A percentile compares a stretch with the other conserved stretches of the same genome.
phyloP scores from a whole-genome alignment of 2,797 vertebrate species.

The Poecilia picta region DNA sequence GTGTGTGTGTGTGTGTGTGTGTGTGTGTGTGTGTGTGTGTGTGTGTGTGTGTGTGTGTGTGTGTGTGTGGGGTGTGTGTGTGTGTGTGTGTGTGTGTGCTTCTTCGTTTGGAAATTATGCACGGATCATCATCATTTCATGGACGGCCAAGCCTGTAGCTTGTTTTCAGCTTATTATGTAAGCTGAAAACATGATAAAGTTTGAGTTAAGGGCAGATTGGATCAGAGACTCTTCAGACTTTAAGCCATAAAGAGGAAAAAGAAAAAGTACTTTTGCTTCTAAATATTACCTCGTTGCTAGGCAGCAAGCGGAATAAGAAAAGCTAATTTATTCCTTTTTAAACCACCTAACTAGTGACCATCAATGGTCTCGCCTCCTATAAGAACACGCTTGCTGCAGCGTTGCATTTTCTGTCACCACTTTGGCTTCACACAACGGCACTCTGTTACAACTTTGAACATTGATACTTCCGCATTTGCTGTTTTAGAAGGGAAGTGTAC shows the following conservation, averaged over 20 bases:
- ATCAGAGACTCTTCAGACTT: conserved; percentile 28
- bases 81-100: conserved; percentile 14
- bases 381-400: background rate
- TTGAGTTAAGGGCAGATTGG: background rate
- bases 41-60: conserved; percentile 12
- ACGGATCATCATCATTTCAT: background rate
- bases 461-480: background rate
- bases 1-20: conserved; percentile 8
- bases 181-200: background rate
- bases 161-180: background rate
- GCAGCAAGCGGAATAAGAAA: conserved; percentile 51
- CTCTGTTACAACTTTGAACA: background rate
- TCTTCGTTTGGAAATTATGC: conserved; percentile 26
- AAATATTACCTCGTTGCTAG: conserved; percentile 62
- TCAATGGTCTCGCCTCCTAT: background rate
- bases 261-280: conserved; percentile 51
- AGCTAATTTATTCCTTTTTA: conserved; percentile 39
- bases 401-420: background rate
- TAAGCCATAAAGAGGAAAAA: conserved; percentile 50
- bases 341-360: conserved; percentile 10
- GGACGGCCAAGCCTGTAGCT: background rate
- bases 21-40: conserved; percentile 21
- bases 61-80: background rate
- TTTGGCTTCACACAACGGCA: background rate
- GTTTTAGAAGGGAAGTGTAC: background rate